Evolutionary conservation across 1,140 invertebrate genomes (phyloP), one percentile per base, ranked within the genome.

Genomic region (Drosophila insularis): DNA sequence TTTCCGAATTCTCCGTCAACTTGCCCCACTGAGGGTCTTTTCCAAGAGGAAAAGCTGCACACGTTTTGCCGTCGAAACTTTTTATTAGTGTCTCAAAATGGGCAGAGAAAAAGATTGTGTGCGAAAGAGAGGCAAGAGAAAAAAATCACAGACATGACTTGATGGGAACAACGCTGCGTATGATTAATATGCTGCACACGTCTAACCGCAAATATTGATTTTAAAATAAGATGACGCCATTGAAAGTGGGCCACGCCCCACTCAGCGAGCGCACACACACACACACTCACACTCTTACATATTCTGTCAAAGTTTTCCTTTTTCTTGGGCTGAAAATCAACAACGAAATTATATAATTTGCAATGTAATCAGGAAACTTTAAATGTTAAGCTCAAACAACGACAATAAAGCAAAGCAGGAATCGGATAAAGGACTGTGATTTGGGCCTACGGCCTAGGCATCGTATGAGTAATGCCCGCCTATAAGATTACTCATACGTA

Each of bases 311-410:
- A 74, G 59, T 80, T 74, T 76, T 69, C 46, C 58, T 59, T 31
- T 31, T 72, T 58, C 55, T 73, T 60, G 63, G 64, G 68, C 68
- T 68, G 68, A 84, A 84, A 89, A 78, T 84, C 77, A 89, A 89
- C 84, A 80, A 78, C 77, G 77, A 78, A 89, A 89, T 89, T 89
- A 89, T 89, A 89, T 89, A 89, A 89, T 89, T 89, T 89, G 84
- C 84, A 72, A 82, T 89, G 85, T 89, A 89, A 89, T 89, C 84
- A 84, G 77, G 70, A 84, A 89, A 89, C 84, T 89, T 89, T 84
- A 89, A 89, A 89, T 78, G 84, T 68, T 65, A 69, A 50, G 37
- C 43, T 32, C 39, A 40, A 55, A 61, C 50, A 17, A 35, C 14
- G 46, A 17, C 39, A 40, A 43, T 4, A 46, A 62, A 63, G 50